Base-by-base conservation (phyloP, 2,113 vertebrate genomes). In the Panurus biarmicus region DNA sequence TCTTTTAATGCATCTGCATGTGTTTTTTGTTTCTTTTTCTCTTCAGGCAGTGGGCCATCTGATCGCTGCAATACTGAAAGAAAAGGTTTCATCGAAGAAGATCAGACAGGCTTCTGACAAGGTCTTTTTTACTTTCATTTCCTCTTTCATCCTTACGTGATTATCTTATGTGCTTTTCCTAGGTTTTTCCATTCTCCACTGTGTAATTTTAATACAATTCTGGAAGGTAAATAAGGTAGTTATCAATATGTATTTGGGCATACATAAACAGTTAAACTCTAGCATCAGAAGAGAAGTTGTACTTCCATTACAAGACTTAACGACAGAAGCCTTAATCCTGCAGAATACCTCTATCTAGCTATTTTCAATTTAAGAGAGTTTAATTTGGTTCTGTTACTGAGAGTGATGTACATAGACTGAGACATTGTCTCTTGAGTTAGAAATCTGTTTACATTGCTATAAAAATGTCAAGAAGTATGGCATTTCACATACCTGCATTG, bases 51-150 rank as follows among this genome's bases (percentile, higher is more conserved):
- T 99, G 44, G 94, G 98, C 85, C 98, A 97, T 90, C 98, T 99
- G 57, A 97, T 99, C 85, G 98, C 98, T 96, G 98, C 98, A 48
- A 97, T 99, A 65, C 90, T 99, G 28, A 99, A 99, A 95, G 99
- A 99, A 97, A 99, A 98, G 69, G 91, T 82, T 17, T 94, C 93
- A 76, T 97, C 97, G 9, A 97, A 96, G 58, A 98, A 97, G 93
- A 98, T 99, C 75, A 96, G 61, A 6, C 97, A 98, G 50, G 96
- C 98, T 1, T 98, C 98, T 92, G 93, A 96, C 62, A 98, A 98
- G 98, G 99, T 99, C 45, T 93, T 38, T 62, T 90, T 84, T 44
- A 6, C 40, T 77, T 74, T 29, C 28, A 2, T 84, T 48, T 70
- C 14, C 18, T 90, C 3, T 94, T 28, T 18, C 14, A 10, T 48